Evolutionary conservation across 2,113 vertebrate species (phyloP), one percentile per base, ranked within the genome.

Genomic region (Cepphus grylle): DNA sequence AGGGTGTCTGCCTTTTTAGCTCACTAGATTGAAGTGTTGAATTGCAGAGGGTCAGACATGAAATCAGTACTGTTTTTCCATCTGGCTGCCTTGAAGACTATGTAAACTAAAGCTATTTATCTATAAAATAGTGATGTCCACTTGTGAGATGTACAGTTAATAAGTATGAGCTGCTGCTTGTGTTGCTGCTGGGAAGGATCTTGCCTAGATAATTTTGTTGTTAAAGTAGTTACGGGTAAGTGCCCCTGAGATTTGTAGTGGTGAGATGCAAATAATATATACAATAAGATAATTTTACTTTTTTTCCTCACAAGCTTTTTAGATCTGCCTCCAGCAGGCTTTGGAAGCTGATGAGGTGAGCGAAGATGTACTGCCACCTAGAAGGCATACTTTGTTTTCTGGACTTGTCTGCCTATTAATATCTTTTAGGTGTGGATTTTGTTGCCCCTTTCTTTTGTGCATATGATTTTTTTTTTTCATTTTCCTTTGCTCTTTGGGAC

Each of bases 1-100:
- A 2, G 5, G 18, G 5, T 45, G 2, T 67, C 74, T 86, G 43
- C 62, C n/a, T 80, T 69, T 71, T 67, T 25, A 76, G 74, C 71
- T 94, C 50, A 11, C 82, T 70, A 29, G 74, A 4, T 77, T 5
- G 7, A 86, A 93, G 40, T 80, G 32, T 58, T 84, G 72, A 89
- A 72, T 71, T 93, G 47, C 66, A 81, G 63, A n/a, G 55, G 27
- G 65, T 95, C 76, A 86, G 91, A 45, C 38, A 55, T 92, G 72
- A 92, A 95, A 95, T 96, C 87, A 74, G 47, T 97, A 72, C 42
- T 59, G 12, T 15, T 93, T 96, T 95, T 95, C 79, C 69, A 85
- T 96, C 65, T 94, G 89, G 26, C 77, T 92, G 72, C 86, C 69
- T 84, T n/a, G 14, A 94, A 94, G 77, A 74, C 80, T 84, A 85